These are phyloP conservation scores for Pampus argenteus DNA, from an alignment of 2,797 vertebrate genomes.

Conservation along the genomic window DNA sequence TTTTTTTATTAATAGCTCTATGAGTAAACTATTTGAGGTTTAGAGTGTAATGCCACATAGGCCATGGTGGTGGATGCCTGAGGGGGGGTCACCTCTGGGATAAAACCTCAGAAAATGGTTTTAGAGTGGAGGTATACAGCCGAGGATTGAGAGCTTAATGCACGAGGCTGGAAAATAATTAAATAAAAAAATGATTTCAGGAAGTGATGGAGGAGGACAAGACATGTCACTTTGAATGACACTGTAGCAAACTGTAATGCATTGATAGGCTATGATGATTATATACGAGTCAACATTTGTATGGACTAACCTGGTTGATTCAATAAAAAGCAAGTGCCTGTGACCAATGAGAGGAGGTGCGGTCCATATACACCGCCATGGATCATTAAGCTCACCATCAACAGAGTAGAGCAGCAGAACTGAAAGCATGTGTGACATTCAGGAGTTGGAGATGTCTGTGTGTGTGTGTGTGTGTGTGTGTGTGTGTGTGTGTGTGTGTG, in stretches of 20 bases:
- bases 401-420: conserved; percentile 58
- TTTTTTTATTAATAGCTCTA: conserved; percentile 76
- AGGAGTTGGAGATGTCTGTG: conserved; percentile 40
- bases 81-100: conserved; percentile 62
- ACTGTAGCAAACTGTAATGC: conserved; percentile 1
- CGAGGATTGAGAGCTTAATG: conserved; percentile 30
- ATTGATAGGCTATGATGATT: conserved; percentile 31
- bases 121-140: conserved; percentile 24
- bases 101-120: conserved; percentile 34
- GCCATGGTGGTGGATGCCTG: conserved; percentile 49
- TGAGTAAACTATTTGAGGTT: conserved; percentile 78
- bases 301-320: conserved; percentile 49
- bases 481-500: conserved; percentile 4
- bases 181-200: conserved; percentile 17
- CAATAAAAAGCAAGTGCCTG: conserved; percentile 79
- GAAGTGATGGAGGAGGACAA: conserved; percentile 7
- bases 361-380: conserved; percentile 70
- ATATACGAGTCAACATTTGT: conserved; percentile 59
- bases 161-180: background rate
- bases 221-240: conserved; percentile 18
- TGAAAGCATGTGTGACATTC: conserved; percentile 59
- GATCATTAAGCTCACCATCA: conserved; percentile 76
- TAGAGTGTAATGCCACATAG: conserved; percentile 62
- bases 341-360: conserved; percentile 71
- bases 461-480: conserved; percentile 4